These are phyloP conservation scores for Drosophila neotestacea DNA, from an alignment of 2,888 invertebrate species.

Conservation along the genomic window DNA sequence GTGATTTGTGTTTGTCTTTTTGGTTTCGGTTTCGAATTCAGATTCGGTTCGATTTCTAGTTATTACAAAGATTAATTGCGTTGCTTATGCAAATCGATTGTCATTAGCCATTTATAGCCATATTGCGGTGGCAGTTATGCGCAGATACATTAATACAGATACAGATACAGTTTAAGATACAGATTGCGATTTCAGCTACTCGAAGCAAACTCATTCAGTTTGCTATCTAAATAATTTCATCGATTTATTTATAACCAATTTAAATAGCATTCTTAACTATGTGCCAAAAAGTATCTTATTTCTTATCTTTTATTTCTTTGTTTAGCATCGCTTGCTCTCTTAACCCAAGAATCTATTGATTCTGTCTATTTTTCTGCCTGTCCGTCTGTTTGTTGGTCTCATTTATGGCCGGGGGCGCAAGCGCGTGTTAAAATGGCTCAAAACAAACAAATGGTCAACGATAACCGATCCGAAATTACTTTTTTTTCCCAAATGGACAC, in stretches of 20 bases:
- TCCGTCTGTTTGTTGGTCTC: conserved; percentile 31
- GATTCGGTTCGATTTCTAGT: conserved; percentile 65
- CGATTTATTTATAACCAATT: conserved; percentile 62
- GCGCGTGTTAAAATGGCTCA: conserved; percentile 75
- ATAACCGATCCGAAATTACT: conserved; percentile 73
- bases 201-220: conserved; percentile 20
- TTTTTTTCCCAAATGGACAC: conserved; percentile 55
- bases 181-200: conserved; percentile 6
- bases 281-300: conserved; percentile 66
- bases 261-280: conserved; percentile 53
- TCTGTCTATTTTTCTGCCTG: conserved; percentile 8
- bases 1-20: conserved; percentile 57
- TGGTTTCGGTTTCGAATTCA: conserved; percentile 17
- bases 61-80: conserved; percentile 81
- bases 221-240: conserved; percentile 60
- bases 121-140: conserved; percentile 67
- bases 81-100: conserved; percentile 80
- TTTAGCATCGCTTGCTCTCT: conserved; percentile 9
- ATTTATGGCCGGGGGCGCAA: conserved; percentile 55
- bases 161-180: conserved; percentile 16
- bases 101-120: conserved; percentile 77
- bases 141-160: conserved; percentile 29
- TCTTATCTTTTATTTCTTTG: conserved; percentile 49
- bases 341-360: conserved; percentile 23
- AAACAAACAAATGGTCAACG: conserved; percentile 74